Base-by-base conservation (phyloP, 2,797 vertebrate species). In the Cyprinodon diabolis region DNA sequence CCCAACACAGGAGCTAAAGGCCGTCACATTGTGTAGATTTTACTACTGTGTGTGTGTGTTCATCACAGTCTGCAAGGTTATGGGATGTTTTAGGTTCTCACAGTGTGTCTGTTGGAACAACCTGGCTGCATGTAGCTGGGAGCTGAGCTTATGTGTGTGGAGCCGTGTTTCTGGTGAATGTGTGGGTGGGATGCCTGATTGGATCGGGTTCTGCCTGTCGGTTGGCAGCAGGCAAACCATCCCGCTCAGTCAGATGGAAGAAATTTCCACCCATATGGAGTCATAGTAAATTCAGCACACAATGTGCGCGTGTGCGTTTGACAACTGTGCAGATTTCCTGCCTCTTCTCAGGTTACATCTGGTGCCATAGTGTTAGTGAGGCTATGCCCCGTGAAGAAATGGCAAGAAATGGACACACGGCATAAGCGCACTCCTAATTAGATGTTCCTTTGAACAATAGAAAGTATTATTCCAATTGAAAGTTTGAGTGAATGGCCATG, bases 31-130 rank as follows among this genome's bases (percentile, higher is more conserved):
- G 92, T 95, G 96, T 97, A 96, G 96, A 97, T 97, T 95, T 43
- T 94, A 94, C 96, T 10, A n/a, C 25, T 1, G 35, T 54, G 51
- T 48, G 75, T 74, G 43, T 73, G 65, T 68, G 79, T 71, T 52
- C 66, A 47, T 58, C 47, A 58, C 55, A 73, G 86, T 92, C 95
- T 95, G 94, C 93, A 94, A 96, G 94, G 92, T 95, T 94, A 94
- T 95, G 95, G 96, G 95, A 95, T 96, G 96, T 96, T 93, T 92
- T 95, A 96, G 94, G 93, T 95, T 94, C 96, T 96, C 95, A 94
- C 91, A 89, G 90, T 95, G 96, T 97, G 96, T 97, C 97, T 96
- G 94, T 94, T 94, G 95, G 95, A 92, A 95, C 93, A 92, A 96
- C 96, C 96, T 95, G 95, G 92, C 93, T 95, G 96, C 92, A 91